Evolutionary conservation across 1,140 invertebrate genomes (phyloP), one percentile per base, ranked within the genome.

Genomic region (Drosophila serrata): DNA sequence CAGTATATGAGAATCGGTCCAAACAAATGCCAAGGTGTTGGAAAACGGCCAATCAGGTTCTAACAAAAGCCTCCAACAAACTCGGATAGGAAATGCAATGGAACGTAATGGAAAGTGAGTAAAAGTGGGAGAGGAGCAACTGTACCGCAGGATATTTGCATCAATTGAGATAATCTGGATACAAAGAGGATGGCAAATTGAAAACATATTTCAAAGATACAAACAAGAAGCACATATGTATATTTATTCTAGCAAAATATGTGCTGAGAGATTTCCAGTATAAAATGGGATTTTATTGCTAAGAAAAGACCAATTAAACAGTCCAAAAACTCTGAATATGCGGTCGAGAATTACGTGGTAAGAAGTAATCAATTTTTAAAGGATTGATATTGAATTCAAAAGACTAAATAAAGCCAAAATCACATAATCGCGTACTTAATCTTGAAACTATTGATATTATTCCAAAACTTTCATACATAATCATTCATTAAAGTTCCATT

Each of bases 21-120:
- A 43, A 29, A 22, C 42, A 53, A 59, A 33, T 61, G 31, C 33
- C 53, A 49, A 79, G 80, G 75, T 82, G 80, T 75, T 78, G 58
- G 81, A 73, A 58, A 75, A 68, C 40, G 56, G 60, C 57, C 72
- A 70, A 58, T 70, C 43, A 29, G 12, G 13, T n/a, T 29, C 22
- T 27, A n/a, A 57, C 31, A 51, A 75, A 63, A 37, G 49, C 59
- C 73, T 19, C 19, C 17, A 40, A 27, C 17, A 42, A 37, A 48
- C 8, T n/a, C 37, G 29, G 12, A 12, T 27, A 15, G 33, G 40
- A 17, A 17, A 27, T 19, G 12, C 6, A 33, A 33, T 8, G 27
- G n/a, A 33, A 13, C n/a, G 9, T 51, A 19, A 51, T 3, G 27
- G 17, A 5, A 19, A 33, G 48, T 8, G 64, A 15, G 13, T 24